A percentile compares a stretch with the other conserved stretches of the same genome.
Conservation (phyloP, 2,888 invertebrate species). For the Xanthorhoe spadicearia region DNA sequence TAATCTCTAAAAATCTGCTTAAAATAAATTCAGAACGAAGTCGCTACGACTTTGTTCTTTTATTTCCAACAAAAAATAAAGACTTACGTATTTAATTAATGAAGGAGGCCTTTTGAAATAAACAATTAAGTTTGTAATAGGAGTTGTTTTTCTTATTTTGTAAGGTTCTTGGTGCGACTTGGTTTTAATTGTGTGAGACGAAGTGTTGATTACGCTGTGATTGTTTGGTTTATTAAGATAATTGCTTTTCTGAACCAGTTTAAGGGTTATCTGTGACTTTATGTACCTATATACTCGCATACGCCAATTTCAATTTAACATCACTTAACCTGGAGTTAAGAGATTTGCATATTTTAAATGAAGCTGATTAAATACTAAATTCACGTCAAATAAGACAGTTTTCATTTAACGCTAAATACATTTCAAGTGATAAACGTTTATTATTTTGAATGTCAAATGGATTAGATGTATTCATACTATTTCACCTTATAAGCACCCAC, state of each 20-base stretch:
- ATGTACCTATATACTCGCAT: not conserved
- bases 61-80: constrained; percentile 58
- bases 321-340: not conserved
- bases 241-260: constrained; percentile 44
- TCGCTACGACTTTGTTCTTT: constrained; percentile 59
- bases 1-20: constrained; percentile 63
- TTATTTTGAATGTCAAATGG: no score
- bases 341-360: no score
- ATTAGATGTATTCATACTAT: no score
- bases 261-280: constrained; percentile 41
- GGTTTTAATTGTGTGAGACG: constrained; percentile 51
- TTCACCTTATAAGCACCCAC: no score
- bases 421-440: no score
- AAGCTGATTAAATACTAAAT: no score
- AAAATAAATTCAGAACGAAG: constrained; percentile 60
- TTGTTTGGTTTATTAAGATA: constrained; percentile 42
- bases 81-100: constrained; percentile 67
- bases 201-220: constrained; percentile 45
- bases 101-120: constrained; percentile 57
- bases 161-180: constrained; percentile 43
- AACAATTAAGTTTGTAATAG: constrained; percentile 63
- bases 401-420: no score
- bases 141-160: constrained; percentile 52
- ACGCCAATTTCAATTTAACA: not conserved
- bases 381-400: no score